Conservation (phyloP, 2,797 vertebrate genomes). For the Miopithecus talapoin region DNA sequence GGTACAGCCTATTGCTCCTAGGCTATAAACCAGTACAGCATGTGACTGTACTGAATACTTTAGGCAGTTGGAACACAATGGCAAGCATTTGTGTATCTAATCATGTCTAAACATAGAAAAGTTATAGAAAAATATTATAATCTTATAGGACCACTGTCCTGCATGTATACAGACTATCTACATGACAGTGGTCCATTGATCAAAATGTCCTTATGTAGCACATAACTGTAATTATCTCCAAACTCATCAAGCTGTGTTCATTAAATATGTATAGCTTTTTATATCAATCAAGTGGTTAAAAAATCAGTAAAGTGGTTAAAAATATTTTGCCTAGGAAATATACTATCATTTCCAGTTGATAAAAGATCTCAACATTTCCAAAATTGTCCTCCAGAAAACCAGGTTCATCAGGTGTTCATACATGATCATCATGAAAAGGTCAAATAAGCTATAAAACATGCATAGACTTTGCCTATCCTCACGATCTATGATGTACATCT, state of each 20-base stretch:
- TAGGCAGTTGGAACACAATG: not conserved
- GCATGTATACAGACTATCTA: not conserved
- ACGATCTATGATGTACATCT: not conserved
- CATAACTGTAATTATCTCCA: not conserved
- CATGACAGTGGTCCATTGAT: not conserved
- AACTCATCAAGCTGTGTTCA: not conserved
- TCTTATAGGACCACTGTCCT: not conserved
- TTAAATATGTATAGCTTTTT: not conserved
- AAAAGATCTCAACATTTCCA: not conserved
- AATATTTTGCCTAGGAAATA: conserved; percentile 16
- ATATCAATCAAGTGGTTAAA: not conserved
- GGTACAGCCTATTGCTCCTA: not conserved
- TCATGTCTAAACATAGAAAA: not conserved
- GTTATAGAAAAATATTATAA: not conserved
- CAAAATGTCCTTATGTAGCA: not conserved
- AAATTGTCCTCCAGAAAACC: not conserved
- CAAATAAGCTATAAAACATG: not conserved
- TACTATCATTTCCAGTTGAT: not conserved
- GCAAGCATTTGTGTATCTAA: not conserved
- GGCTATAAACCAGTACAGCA: not conserved
- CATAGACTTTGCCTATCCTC: not conserved
- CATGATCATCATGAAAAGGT: not conserved
- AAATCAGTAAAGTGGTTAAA: not conserved
- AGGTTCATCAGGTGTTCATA: not conserved
- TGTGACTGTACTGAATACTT: not conserved